Conservation (phyloP, 2,888 invertebrate species). For the Drosophila affinis region DNA sequence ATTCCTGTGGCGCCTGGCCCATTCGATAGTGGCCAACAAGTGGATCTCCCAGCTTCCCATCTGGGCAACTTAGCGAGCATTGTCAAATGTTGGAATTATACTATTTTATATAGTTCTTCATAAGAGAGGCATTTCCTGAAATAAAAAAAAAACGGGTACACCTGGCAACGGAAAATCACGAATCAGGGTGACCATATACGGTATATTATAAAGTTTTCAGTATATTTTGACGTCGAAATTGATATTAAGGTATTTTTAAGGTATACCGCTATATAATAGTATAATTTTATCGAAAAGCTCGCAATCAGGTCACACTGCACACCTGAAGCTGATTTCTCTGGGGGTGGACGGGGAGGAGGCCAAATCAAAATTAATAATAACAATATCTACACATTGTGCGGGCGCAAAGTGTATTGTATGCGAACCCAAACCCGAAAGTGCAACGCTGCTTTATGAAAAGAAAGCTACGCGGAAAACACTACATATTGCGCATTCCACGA, state of each 20-base stretch:
- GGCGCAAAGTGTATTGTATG: constrained; percentile 49
- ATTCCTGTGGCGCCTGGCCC: constrained; percentile 86
- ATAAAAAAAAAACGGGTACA: too few species aligned
- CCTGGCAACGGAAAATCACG: too few species aligned
- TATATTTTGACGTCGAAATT: too few species aligned
- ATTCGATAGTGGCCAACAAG: constrained; percentile 83
- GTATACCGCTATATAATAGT: too few species aligned
- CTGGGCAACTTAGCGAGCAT: too few species aligned
- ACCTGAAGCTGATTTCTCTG: background rate
- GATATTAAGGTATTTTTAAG: too few species aligned
- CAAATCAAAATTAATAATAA: constrained; percentile 27
- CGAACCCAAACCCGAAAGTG: constrained; percentile 25
- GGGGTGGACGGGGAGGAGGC: background rate
- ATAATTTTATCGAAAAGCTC: too few species aligned
- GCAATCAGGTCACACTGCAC: background rate
- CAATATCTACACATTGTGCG: constrained; percentile 65
- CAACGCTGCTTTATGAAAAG: constrained; percentile 29
- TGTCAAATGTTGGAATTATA: too few species aligned
- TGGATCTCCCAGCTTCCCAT: constrained; percentile 15
- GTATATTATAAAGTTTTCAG: too few species aligned
- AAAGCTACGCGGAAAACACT: constrained; percentile 53
- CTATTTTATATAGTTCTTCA: too few species aligned
- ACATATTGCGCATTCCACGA: constrained; percentile 72
- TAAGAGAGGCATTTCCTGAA: too few species aligned
- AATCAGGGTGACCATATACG: too few species aligned